These are phyloP conservation scores for Cylas formicarius DNA, from an alignment of 1,140 invertebrate genomes.

Conservation along the genomic window DNA sequence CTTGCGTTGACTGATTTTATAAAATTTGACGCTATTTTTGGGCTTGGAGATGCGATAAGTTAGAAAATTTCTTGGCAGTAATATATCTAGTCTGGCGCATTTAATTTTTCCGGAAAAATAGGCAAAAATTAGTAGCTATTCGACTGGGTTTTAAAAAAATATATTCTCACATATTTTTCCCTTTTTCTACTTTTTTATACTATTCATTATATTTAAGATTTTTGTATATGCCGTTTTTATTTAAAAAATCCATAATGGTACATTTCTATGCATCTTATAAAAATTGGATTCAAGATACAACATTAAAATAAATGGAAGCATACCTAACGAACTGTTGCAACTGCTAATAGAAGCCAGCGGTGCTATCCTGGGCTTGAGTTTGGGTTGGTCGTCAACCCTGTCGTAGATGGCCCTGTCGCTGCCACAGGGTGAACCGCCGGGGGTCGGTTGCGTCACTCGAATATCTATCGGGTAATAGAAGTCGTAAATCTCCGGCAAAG, in stretches of 20 bases:
- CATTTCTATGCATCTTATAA: background rate
- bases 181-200: no score
- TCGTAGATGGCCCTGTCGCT: constrained; percentile 50
- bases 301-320: background rate
- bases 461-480: constrained; percentile 67
- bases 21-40: no score
- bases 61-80: no score
- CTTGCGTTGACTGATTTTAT: no score
- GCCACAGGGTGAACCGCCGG: constrained; percentile 69
- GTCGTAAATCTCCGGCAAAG: constrained; percentile 52
- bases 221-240: background rate
- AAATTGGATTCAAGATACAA: no score
- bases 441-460: constrained; percentile 69
- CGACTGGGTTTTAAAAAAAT: no score
- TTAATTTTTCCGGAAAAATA: no score
- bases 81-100: no score
- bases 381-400: constrained; percentile 29
- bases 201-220: constrained; percentile 1
- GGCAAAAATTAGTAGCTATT: no score
- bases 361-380: constrained; percentile 46
- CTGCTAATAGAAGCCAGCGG: constrained; percentile 72
- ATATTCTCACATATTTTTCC: no score
- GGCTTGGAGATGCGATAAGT: no score
- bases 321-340: constrained; percentile 56
- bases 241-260: background rate